Evolutionary conservation across 2,888 invertebrate species (phyloP), one percentile per base, ranked within the genome.

Genomic region (Mythimna ferrago): DNA sequence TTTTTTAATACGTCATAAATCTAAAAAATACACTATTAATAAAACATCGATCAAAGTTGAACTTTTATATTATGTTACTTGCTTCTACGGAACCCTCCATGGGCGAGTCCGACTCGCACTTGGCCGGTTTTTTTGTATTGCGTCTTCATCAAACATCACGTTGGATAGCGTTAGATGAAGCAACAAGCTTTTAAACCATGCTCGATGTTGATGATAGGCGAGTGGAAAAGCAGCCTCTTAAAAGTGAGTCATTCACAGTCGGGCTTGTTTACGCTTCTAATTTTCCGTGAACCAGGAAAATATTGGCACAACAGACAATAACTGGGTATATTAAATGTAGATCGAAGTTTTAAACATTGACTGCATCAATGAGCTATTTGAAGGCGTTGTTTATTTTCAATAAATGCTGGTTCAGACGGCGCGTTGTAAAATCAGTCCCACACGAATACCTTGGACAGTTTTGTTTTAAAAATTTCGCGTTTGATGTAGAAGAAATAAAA

Each of bases 341-440:
- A 67, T 51, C 38, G 21, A 41, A 41, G 10, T 16, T 53, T 56
- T 32, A 44, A 21, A 65, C 57, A 41, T 64, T 41, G 21, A 64
- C 73, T 41, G 41, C 73, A 73, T 58, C 73, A 58, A 73, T 73
- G 32, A 6, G 41, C 32, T 73, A 53, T 73, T 73, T 73, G 21
- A 58, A 65, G 51, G 38, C 21, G 2, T 41, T 64, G 57, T 73
- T 73, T 73, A 44, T 73, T 73, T 73, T 65, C 57, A 73, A 26
- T 73, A 73, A 44, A 73, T 41, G 1, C 41, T 35, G 11, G 2
- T 14, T 73, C 16, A 7, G 19, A 21, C 21, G 41, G 41, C 58
- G n/a, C 51, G 64, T 73, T 57, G 6, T 58, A 64, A 73, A 73
- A 41, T 63, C 19, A 57, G 32, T 73, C 51, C 64, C 41, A 73